A percentile compares a stretch with the other conserved stretches of the same genome.
These are phyloP conservation scores for Pseudolycoriella hygida DNA, from an alignment of 2,888 invertebrate genomes.

Conservation along the genomic window DNA sequence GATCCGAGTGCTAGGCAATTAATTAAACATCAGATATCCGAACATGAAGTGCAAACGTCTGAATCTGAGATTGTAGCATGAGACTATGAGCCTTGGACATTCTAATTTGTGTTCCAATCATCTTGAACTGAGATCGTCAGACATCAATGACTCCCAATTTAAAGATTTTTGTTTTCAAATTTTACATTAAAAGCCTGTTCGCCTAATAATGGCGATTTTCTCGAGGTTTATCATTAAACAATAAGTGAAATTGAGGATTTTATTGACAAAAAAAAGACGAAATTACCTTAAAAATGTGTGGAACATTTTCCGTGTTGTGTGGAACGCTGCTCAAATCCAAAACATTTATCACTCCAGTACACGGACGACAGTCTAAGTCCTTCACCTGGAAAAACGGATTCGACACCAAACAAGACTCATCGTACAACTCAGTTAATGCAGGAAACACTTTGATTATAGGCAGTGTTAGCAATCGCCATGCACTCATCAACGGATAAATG, in stretches of 20 bases:
- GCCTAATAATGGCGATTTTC: no score
- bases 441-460: conserved; percentile 62
- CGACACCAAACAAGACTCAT: conserved; percentile 66
- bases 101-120: no score
- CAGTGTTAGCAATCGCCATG: conserved; percentile 52
- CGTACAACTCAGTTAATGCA: conserved; percentile 54
- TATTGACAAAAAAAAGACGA: no score
- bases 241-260: background rate
- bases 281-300: conserved; percentile 38
- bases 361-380: conserved; percentile 77
- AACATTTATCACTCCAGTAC: conserved; percentile 49
- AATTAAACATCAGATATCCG: no score
- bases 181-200: no score
- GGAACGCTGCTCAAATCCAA: conserved; percentile 36
- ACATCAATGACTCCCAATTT: no score
- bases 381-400: conserved; percentile 68
- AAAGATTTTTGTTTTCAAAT: no score
- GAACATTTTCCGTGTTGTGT: conserved; percentile 19
- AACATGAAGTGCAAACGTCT: no score
- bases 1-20: no score
- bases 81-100: no score
- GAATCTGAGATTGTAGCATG: no score
- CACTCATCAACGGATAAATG: conserved; percentile 63
- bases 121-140: no score
- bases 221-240: conserved; percentile 1